Evolutionary conservation across 2,113 vertebrate genomes (phyloP).

Genomic region (Otocyon megalotis): DNA sequence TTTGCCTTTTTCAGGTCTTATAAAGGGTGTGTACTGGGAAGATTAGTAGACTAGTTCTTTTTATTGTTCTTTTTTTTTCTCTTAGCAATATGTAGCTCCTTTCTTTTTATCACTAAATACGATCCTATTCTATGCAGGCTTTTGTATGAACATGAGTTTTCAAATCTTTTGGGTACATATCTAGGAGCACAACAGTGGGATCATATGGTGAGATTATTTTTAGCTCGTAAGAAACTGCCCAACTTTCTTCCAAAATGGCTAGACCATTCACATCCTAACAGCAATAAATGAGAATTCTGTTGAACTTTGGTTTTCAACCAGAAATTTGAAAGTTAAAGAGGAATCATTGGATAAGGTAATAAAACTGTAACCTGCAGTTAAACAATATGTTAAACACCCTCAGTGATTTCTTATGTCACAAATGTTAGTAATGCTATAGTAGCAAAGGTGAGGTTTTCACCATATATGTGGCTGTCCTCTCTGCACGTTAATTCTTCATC

Average conservation of each 20-base stretch:
- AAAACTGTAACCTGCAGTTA: neutral
- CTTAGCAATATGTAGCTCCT: neutral
- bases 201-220: neutral
- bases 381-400: neutral
- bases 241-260: neutral
- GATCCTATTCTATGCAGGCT: neutral
- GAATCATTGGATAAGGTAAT: neutral
- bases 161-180: neutral
- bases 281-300: neutral
- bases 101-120: neutral
- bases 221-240: neutral
- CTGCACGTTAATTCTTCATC: neutral
- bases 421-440: neutral
- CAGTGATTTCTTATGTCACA: neutral
- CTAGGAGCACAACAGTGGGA: neutral
- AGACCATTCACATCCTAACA: neutral
- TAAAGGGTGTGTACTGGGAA: neutral
- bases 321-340: neutral
- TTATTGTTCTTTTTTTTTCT: slow-evolving; percentile 19
- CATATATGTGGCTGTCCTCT: neutral
- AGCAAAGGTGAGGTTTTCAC: neutral
- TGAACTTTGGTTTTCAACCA: neutral
- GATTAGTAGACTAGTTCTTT: neutral
- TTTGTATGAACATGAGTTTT: neutral
- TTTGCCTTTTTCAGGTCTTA: neutral